Evolutionary conservation across 2,113 vertebrate species (phyloP).

Genomic region (Tylochromis polylepis): DNA sequence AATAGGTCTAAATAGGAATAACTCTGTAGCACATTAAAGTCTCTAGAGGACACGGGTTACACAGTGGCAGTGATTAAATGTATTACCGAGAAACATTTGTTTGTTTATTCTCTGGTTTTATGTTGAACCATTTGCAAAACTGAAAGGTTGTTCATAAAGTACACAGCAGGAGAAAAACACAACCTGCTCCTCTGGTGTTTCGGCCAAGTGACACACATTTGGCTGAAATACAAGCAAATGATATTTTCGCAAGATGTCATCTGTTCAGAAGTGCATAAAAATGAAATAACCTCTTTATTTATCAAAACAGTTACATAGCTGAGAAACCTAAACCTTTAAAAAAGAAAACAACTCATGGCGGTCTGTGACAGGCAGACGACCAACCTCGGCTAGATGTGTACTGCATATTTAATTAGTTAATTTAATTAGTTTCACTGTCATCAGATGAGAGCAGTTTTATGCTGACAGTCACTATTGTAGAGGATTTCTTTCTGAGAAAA

Average conservation of each 20-base stretch:
- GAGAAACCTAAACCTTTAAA: not conserved
- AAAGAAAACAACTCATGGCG: not conserved
- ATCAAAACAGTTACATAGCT: not conserved
- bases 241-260: not conserved
- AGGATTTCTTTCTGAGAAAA: not conserved
- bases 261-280: not conserved
- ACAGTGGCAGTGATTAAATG: not conserved
- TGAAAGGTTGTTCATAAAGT: not conserved
- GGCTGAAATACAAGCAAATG: not conserved
- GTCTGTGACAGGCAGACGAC: not conserved
- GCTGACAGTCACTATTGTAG: not conserved
- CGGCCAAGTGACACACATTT: not conserved
- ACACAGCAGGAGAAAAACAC: not conserved
- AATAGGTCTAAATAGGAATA: not conserved
- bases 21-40: not conserved
- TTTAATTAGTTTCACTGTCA: not conserved
- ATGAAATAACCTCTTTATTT: not conserved
- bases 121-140: not conserved
- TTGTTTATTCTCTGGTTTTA: not conserved
- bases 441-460: not conserved
- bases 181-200: slow-evolving; percentile 7
- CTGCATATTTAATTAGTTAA: not conserved
- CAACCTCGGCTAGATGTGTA: not conserved
- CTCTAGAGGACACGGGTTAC: not conserved
- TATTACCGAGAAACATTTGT: not conserved